A percentile compares a stretch with the other conserved stretches of the same genome.
phyloP scores from a whole-genome alignment of 30 jellyfish, hydroid and myxozoan species.

The Mastigias papua region DNA sequence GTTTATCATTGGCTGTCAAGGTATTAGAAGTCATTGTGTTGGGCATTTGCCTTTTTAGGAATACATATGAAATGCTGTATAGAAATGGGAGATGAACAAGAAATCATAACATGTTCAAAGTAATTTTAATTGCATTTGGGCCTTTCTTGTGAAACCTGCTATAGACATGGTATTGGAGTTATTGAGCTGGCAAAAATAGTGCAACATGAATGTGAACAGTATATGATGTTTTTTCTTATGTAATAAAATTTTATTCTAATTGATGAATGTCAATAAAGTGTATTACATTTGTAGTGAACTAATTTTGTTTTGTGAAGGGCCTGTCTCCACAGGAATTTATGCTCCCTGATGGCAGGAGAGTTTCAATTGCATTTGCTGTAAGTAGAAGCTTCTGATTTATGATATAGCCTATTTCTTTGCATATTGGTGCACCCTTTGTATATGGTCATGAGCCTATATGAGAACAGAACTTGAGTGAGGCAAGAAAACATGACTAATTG shows the following conservation, averaged over 20 bases:
- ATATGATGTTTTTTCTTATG: not conserved
- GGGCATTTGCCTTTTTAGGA: not conserved
- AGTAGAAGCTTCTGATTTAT: constrained; percentile 3
- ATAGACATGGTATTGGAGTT: not conserved
- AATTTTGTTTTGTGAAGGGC: constrained; percentile 44
- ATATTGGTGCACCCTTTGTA: no score
- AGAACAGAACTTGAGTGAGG: no score
- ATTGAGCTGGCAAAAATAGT: not conserved
- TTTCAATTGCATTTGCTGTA: constrained; percentile 74
- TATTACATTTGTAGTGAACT: not conserved
- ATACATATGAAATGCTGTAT: not conserved
- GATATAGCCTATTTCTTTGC: no score
- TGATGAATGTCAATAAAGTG: not conserved
- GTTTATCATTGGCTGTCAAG: constrained; percentile 83
- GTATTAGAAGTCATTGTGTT: constrained; percentile 12
- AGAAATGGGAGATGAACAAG: no score
- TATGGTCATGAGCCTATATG: no score
- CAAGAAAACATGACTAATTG: no score
- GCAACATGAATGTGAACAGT: not conserved
- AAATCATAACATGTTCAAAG: no score
- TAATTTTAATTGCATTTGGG: no score
- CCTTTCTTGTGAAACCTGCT: not conserved
- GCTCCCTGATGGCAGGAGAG: constrained; percentile 86
- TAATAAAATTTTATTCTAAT: not conserved
- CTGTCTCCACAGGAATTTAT: constrained; percentile 85